phyloP scores from a whole-genome alignment of 30 jellyfish, hydroid and myxozoan genomes.

The Chrysaora quinquecirrha region DNA sequence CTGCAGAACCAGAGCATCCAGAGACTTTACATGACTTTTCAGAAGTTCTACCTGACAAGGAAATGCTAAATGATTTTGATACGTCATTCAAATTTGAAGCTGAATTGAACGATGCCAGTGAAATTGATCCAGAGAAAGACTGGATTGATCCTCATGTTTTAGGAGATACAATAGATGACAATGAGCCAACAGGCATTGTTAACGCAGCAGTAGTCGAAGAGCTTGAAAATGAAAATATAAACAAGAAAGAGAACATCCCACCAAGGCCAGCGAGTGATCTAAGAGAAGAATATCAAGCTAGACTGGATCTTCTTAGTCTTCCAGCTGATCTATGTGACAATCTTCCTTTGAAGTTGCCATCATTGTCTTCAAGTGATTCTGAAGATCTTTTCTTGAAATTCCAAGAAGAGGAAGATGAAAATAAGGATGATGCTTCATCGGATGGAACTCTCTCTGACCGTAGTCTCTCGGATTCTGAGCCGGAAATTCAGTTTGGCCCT shows the following conservation, averaged over 20 bases:
- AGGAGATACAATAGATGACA: not conserved
- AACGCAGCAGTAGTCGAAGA: not conserved
- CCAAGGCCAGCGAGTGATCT: constrained; percentile 30
- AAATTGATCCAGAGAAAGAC: too few species aligned
- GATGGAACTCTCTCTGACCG: not conserved
- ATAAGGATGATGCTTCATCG: constrained; percentile 13
- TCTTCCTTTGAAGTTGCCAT: constrained; percentile 41
- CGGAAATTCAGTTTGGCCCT: constrained; percentile 52
- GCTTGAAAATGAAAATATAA: not conserved
- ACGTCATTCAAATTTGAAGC: too few species aligned
- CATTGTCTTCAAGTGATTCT: constrained; percentile 10
- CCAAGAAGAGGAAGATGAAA: constrained; percentile 7
- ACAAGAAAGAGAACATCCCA: not conserved
- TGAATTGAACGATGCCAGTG: too few species aligned
- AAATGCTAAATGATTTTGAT: too few species aligned
- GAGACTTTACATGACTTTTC: too few species aligned
- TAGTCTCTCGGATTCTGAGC: constrained; percentile 55
- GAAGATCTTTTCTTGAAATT: not conserved
- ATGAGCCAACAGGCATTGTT: not conserved
- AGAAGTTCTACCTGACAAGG: too few species aligned
- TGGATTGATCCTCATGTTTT: not conserved
- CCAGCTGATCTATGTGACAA: constrained; percentile 40
- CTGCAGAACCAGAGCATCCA: too few species aligned
- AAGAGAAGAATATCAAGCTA: constrained; percentile 65
- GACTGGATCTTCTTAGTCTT: constrained; percentile 50